Evolutionary conservation across 2,113 vertebrate species (phyloP).

Genomic region (Guaruba guarouba): DNA sequence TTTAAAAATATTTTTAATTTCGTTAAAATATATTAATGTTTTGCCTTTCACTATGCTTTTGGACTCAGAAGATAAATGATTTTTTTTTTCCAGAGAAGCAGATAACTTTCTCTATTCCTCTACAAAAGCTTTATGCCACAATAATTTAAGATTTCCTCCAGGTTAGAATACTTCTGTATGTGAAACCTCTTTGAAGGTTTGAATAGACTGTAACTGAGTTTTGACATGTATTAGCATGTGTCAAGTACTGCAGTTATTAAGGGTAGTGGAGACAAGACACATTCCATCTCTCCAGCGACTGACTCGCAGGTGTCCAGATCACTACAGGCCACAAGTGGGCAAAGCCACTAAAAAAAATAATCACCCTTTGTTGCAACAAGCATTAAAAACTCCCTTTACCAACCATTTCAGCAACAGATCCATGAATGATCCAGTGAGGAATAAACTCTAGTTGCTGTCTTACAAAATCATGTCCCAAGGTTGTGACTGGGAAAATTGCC

Average conservation of each 20-base stretch:
- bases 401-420: not conserved
- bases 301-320: slow-evolving; percentile 24
- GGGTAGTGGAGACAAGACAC: slow-evolving; percentile 28
- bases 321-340: not conserved
- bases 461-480: not conserved
- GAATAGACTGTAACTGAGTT: slow-evolving; percentile 32
- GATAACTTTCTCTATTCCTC: not conserved
- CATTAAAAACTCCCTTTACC: not conserved
- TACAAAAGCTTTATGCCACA: slow-evolving; percentile 28
- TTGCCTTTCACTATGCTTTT: not conserved
- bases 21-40: not conserved
- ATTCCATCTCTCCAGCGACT: slow-evolving; percentile 33
- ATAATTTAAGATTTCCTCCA: slow-evolving; percentile 66
- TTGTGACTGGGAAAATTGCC: not conserved
- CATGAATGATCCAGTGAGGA: not conserved
- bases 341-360: not conserved
- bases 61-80: not conserved
- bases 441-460: not conserved
- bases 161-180: slow-evolving; percentile 55
- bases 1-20: not conserved
- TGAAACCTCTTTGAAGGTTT: slow-evolving; percentile 58
- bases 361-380: not conserved
- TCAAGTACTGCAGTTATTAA: slow-evolving; percentile 13
- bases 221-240: slow-evolving; percentile 59
- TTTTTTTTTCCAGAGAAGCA: not conserved